Base-by-base conservation (phyloP, 2,888 invertebrate genomes). In the Dichetophora obliterata region DNA sequence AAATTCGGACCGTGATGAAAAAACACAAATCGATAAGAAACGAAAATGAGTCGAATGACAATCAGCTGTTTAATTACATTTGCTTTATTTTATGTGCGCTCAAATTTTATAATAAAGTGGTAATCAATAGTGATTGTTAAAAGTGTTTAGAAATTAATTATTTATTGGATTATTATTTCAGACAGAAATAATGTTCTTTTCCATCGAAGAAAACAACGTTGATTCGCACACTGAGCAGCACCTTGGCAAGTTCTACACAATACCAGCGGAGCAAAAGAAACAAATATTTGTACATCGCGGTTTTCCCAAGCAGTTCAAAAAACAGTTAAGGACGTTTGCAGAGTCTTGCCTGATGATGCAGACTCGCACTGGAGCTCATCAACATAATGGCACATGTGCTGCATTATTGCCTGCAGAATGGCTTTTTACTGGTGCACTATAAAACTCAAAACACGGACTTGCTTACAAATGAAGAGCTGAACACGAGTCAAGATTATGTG, bases 351-450 rank as follows among this genome's bases (percentile, higher is more conserved):
- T n/a, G n/a, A n/a, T n/a, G n/a, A n/a, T n/a, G 95, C 98, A 94
- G 91, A 98, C 97, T 97, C 16, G 94, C 95, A 0, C 79, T 98
- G 16, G 96, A 98, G 87, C 85, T 97, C 2, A 94, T 97, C 50
- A 91, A 93, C 77, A 93, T 94, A 0, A 85, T 98, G 84, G 92
- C 93, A 2, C 97, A 98, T 87, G 86, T 97, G 14, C 84, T 97
- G 50, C 97, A 98, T 87, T 96, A 93, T 88, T 96, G 94, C 3
- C 90, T 91, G 81, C 90, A 91, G 78, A 91, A 93, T 77, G 93
- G 93, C 5, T 96, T 92, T 89, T 83, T 98, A 11, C 88, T 98
- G 19, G 89, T 94, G 75, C 94, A 95, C 85, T 98, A 98, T 86
- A 95, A 95, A 88, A 90, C 89, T 59, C 96, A 96, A 89, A 98